Conservation (phyloP, 1,140 invertebrate genomes). For the Hylaeus volcanicus region DNA sequence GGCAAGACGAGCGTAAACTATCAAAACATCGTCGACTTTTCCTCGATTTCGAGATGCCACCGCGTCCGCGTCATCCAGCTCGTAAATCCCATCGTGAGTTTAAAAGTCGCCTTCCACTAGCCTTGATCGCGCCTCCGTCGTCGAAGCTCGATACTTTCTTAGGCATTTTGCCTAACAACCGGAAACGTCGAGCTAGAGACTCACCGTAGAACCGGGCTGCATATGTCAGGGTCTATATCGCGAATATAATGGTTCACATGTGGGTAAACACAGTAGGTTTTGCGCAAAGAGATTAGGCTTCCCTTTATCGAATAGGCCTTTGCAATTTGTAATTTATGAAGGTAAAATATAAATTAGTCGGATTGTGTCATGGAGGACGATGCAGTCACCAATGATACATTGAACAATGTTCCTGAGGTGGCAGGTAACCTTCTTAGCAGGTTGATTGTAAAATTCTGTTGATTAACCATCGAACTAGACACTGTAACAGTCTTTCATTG, state of each 20-base stretch:
- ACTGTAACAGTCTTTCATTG: too few species aligned
- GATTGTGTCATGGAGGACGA: too few species aligned
- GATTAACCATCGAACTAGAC: too few species aligned
- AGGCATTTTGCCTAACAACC: conserved; percentile 44
- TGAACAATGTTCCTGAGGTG: too few species aligned
- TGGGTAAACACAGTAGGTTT: conserved; percentile 81
- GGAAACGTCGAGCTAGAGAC: conserved; percentile 59
- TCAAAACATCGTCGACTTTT: not conserved
- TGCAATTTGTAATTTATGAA: too few species aligned
- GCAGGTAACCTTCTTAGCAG: too few species aligned
- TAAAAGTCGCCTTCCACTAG: too few species aligned
- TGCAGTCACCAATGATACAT: too few species aligned
- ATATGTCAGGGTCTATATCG: conserved; percentile 66
- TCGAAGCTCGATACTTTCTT: not conserved
- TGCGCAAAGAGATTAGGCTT: conserved; percentile 75
- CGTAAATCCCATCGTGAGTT: not conserved
- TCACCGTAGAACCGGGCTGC: conserved; percentile 34
- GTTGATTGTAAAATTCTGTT: too few species aligned
- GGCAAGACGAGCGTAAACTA: not conserved
- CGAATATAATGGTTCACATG: conserved; percentile 80
- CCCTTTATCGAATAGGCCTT: too few species aligned
- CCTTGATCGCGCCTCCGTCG: too few species aligned
- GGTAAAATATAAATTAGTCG: too few species aligned
- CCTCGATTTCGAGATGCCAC: not conserved
- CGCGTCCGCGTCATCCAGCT: not conserved